Conservation (phyloP, 2,888 invertebrate species). For the Drosophila setosimentum region DNA sequence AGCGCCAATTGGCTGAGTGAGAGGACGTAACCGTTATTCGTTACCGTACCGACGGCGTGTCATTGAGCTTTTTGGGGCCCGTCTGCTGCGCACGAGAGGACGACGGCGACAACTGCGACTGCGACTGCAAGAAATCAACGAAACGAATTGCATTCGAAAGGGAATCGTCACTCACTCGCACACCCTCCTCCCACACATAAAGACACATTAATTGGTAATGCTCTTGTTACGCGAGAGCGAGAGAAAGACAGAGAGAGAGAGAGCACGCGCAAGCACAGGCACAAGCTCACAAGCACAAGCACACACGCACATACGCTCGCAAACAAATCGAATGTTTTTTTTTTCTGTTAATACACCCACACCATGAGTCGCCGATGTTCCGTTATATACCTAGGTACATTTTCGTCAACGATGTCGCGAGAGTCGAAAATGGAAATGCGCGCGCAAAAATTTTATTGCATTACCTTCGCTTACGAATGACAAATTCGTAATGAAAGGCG, state of each 20-base stretch:
- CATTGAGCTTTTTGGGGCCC: constrained; percentile 75
- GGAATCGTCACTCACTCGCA: constrained; percentile 76
- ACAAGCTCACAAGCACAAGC: constrained; percentile 13
- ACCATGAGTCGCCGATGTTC: constrained; percentile 39
- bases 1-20: constrained; percentile 45
- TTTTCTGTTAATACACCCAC: constrained; percentile 67
- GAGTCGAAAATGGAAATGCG: constrained; percentile 71
- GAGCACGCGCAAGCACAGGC: constrained; percentile 15
- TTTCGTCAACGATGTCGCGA: constrained; percentile 52
- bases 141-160: constrained; percentile 80
- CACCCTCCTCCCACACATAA: constrained; percentile 49
- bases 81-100: constrained; percentile 46
- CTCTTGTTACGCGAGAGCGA: constrained; percentile 34
- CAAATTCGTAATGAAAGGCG: constrained; percentile 84
- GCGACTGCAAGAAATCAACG: constrained; percentile 78
- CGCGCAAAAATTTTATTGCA: constrained; percentile 82
- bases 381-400: constrained; percentile 67
- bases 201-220: constrained; percentile 51
- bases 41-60: constrained; percentile 83
- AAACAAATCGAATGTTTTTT: constrained; percentile 65
- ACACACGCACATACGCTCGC: constrained; percentile 24
- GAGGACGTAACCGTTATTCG: constrained; percentile 52
- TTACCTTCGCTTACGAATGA: constrained; percentile 85
- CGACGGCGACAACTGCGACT: constrained; percentile 43
- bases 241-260: constrained; percentile 18